phyloP scores from a whole-genome alignment of 2,888 invertebrate species.

The Drosophila buzzatii region DNA sequence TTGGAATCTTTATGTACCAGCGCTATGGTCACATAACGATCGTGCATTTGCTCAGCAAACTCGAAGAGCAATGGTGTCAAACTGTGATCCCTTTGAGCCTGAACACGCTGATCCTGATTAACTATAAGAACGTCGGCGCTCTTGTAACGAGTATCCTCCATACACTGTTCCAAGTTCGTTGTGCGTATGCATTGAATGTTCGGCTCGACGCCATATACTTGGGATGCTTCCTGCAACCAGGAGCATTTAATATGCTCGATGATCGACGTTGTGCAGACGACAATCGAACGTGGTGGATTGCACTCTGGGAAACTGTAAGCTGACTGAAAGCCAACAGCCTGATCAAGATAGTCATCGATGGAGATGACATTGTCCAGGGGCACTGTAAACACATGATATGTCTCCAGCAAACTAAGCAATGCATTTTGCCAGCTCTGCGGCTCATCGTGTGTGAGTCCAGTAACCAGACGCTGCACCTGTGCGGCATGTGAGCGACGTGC shows the following conservation, averaged over 20 bases:
- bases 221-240: slow-evolving; percentile 91
- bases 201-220: slow-evolving; percentile 91
- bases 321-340: slow-evolving; percentile 88
- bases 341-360: slow-evolving; percentile 89
- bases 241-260: slow-evolving; percentile 92
- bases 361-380: slow-evolving; percentile 87
- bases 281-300: slow-evolving; percentile 88
- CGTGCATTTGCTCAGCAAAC: slow-evolving; percentile 80
- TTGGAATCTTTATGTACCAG: slow-evolving; percentile 88
- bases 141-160: slow-evolving; percentile 88
- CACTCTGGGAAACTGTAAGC: slow-evolving; percentile 90
- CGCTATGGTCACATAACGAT: slow-evolving; percentile 87
- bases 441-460: slow-evolving; percentile 84
- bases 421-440: slow-evolving; percentile 87
- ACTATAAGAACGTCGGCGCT: slow-evolving; percentile 90
- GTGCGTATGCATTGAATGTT: slow-evolving; percentile 91
- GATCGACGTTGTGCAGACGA: slow-evolving; percentile 89
- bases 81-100: slow-evolving; percentile 88
- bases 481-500: slow-evolving; percentile 86
- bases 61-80: slow-evolving; percentile 82
- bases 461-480: slow-evolving; percentile 86
- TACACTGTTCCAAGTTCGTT: slow-evolving; percentile 88
- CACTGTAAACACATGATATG: slow-evolving; percentile 86
- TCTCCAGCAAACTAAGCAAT: slow-evolving; percentile 88
- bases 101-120: slow-evolving; percentile 90